These are phyloP conservation scores for Drosophila yooni DNA, from an alignment of 2,888 invertebrate genomes.

Conservation along the genomic window DNA sequence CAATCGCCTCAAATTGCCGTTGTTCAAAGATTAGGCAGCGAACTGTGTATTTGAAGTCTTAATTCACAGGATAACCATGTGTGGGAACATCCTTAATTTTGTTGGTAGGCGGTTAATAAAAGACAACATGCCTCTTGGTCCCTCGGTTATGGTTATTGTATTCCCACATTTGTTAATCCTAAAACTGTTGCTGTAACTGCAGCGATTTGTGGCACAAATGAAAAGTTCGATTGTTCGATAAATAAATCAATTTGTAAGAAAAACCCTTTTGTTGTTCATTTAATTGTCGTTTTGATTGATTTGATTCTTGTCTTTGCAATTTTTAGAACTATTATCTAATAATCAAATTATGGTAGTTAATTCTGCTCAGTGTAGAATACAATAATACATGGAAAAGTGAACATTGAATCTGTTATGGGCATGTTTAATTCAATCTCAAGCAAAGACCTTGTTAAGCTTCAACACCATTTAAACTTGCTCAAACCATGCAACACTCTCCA, in stretches of 20 bases:
- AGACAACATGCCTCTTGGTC: background rate
- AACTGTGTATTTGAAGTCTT: slow-evolving; percentile 28
- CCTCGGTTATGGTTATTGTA: background rate
- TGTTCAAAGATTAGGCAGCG: slow-evolving; percentile 18
- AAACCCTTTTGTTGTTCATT: background rate
- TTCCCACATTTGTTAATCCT: background rate
- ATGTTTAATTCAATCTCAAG: background rate
- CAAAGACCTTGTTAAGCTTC: background rate
- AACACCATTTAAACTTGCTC: background rate
- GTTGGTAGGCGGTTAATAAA: background rate
- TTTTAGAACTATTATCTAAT: background rate
- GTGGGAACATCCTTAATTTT: slow-evolving; percentile 31
- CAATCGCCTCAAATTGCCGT: slow-evolving; percentile 27
- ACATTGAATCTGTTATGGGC: background rate
- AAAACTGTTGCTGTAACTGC: background rate
- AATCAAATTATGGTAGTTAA: background rate
- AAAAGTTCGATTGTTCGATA: background rate
- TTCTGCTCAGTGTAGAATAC: background rate
- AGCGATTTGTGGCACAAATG: background rate
- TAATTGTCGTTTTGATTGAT: background rate
- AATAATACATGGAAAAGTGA: background rate
- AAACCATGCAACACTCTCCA: background rate
- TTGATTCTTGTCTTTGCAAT: background rate
- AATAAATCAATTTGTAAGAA: background rate
- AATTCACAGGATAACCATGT: slow-evolving; percentile 27